Base-by-base conservation (phyloP, 1,140 invertebrate species). In the Lerema accius region DNA sequence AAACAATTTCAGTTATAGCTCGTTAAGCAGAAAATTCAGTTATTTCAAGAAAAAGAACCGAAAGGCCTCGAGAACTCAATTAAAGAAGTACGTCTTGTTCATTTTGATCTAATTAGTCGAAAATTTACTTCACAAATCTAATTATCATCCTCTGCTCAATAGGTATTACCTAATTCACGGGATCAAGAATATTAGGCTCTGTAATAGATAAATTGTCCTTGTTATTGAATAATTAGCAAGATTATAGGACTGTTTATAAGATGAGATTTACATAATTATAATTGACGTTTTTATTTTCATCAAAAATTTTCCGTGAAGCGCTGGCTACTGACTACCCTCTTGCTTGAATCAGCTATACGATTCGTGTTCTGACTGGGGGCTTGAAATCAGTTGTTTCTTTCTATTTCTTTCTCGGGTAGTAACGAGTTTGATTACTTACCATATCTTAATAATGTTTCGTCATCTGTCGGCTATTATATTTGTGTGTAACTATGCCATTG, bases 111-210 rank as follows among this genome's bases (percentile, higher is more conserved):
- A 46, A 46, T 46, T 46, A 23, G n/a, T 4, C 10, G 43, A n/a
- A 26, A 46, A 46, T 46, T 46, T 16, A 46, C 14, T 46, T 46
- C 19, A 11, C 43, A 46, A 43, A 23, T 17, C 10, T 19, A 46
- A 46, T 46, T 46, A 46, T 46, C 17, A 46, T 11, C 15, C 16
- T 46, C 43, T 10, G 19, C 17, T 23, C 43, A 46, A 46, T 46
- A 19, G 43, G 17, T 23, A 46, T 46, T 46, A 46, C 15, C 11
- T 11, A 23, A 46, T 23, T 46, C 43, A 9, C 2, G 9, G 43
- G 43, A 46, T 46, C 19, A 46, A 23, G 43, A 46, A 23, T 46
- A 46, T 46, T 46, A 46, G 15, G 17, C 43, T 11, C 28, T 7
- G 4, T 32, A 7, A 10, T 4, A 15, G 1, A 43, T 46, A 46